Evolutionary conservation across 2,113 vertebrate species (phyloP).

Genomic region (Urocynchramus pylzowi): DNA sequence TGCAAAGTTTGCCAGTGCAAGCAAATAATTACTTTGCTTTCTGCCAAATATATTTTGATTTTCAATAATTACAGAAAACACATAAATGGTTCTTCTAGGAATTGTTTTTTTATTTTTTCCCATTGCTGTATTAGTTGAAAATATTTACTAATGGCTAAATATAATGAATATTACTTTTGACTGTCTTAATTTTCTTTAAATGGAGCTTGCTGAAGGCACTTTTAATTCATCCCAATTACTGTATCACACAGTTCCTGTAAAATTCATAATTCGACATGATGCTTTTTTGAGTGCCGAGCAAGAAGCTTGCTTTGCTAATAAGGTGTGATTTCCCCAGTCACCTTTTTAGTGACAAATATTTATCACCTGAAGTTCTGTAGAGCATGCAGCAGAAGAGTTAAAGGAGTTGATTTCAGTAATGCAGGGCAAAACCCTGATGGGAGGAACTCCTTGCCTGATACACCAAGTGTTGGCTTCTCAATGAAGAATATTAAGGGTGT

Average conservation of each 20-base stretch:
- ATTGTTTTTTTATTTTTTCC: not conserved
- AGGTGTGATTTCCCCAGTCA: not conserved
- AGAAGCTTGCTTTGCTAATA: not conserved
- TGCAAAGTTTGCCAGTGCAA: not conserved
- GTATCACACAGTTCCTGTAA: not conserved
- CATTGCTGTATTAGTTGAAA: not conserved
- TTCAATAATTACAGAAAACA: not conserved
- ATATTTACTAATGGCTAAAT: not conserved
- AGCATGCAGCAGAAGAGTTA: not conserved
- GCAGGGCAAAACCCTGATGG: not conserved
- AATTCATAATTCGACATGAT: not conserved
- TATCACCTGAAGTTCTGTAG: not conserved
- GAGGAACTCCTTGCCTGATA: not conserved
- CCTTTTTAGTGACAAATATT: not conserved
- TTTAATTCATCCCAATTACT: constrained; percentile 26
- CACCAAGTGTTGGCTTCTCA: not conserved
- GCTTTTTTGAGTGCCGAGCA: not conserved
- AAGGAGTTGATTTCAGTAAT: not conserved
- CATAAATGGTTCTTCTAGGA: not conserved
- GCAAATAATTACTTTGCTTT: not conserved
- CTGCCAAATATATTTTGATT: not conserved
- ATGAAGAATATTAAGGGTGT: not conserved
- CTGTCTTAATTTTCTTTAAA: constrained; percentile 10
- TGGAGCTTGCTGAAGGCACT: not conserved
- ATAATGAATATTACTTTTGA: not conserved